Evolutionary conservation across 2,888 invertebrate species (phyloP).

Genomic region (Drosophila kanekoi): DNA sequence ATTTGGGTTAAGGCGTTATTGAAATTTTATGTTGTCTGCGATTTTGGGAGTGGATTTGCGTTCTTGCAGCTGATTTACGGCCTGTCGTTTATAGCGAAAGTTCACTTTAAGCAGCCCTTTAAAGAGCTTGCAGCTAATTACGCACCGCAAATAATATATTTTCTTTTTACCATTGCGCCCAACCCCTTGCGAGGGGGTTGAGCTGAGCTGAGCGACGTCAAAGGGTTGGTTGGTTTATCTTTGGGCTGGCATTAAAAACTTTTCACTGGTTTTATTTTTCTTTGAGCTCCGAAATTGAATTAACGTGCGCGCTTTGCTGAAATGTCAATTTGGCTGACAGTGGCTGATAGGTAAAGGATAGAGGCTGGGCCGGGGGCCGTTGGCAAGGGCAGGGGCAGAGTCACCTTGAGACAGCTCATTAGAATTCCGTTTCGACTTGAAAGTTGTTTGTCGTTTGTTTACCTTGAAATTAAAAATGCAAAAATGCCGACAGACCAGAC

Average conservation of each 20-base stretch:
- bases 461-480: constrained; percentile 83
- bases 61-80: constrained; percentile 68
- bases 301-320: constrained; percentile 66
- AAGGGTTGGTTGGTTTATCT: constrained; percentile 77
- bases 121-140: constrained; percentile 74
- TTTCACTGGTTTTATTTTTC: constrained; percentile 76
- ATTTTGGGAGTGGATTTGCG: constrained; percentile 70
- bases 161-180: constrained; percentile 49
- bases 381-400: constrained; percentile 8
- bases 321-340: constrained; percentile 64
- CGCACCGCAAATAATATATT: constrained; percentile 78
- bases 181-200: neutral
- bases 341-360: constrained; percentile 1
- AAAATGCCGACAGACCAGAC: constrained; percentile 42
- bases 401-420: constrained; percentile 77
- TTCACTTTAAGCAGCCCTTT: constrained; percentile 32
- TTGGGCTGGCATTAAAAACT: constrained; percentile 71
- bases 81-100: constrained; percentile 2
- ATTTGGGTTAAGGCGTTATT: constrained; percentile 58
- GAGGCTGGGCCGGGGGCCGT: neutral
- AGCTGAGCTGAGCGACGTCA: constrained; percentile 20
- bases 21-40: constrained; percentile 79
- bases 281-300: constrained; percentile 80
- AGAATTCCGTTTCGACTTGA: constrained; percentile 71
- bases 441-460: constrained; percentile 70